A percentile compares a stretch with the other conserved stretches of the same genome.
Evolutionary conservation across 2,888 invertebrate species (phyloP).

Genomic region (Cryptophagus acutangulus): DNA sequence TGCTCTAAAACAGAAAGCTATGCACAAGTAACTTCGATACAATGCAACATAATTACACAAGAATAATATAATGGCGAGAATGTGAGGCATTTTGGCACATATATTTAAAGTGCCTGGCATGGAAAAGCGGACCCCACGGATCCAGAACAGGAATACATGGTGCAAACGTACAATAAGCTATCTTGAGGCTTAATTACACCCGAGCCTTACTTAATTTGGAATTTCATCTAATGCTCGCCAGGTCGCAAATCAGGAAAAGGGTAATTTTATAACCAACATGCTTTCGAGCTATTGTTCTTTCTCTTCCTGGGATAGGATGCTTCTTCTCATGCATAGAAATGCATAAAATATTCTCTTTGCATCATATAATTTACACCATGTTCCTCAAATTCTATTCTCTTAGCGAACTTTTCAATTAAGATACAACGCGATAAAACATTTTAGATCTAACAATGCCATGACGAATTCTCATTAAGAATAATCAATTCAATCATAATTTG

Average conservation of each 20-base stretch:
- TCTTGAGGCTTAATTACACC: constrained; percentile 47
- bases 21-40: constrained; percentile 35
- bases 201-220: constrained; percentile 47
- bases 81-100: constrained; percentile 35
- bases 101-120: constrained; percentile 26
- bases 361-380: no score
- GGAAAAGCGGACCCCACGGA: constrained; percentile 17
- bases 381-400: no score
- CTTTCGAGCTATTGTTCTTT: no score
- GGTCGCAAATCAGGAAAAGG: constrained; percentile 47
- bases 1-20: constrained; percentile 35
- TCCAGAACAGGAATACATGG: constrained; percentile 13
- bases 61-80: constrained; percentile 42
- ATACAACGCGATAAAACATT: no score
- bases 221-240: constrained; percentile 47
- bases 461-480: no score
- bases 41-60: constrained; percentile 44
- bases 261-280: constrained; percentile 39
- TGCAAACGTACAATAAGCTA: constrained; percentile 44
- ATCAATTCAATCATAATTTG: no score
- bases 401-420: no score
- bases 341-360: no score
- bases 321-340: no score
- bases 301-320: not conserved
- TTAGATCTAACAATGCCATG: no score